Evolutionary conservation across 2,797 vertebrate genomes (phyloP), one percentile per base, ranked within the genome.

Genomic region (Anas bahamensis): DNA sequence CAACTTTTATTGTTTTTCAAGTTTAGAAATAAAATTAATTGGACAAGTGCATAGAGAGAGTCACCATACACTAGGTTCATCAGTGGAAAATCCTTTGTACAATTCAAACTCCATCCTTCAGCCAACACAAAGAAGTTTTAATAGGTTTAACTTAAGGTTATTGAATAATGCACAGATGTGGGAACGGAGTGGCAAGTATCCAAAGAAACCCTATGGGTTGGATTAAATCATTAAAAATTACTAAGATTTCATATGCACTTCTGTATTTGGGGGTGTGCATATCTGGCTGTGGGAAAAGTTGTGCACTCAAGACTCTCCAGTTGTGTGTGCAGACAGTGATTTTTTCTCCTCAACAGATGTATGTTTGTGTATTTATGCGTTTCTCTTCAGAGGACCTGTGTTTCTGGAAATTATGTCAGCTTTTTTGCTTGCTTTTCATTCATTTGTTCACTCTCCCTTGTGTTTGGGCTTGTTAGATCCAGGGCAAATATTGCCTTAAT

Each of bases 1-100:
- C 17, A 76, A 37, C 0, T 39, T 63, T 44, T 23, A 17, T 18
- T 60, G 46, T 68, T 85, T 89, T 71, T 81, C 56, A 90, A 64
- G 29, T 94, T 91, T 79, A 94, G 72, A 90, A 77, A 85, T 10
- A 87, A 89, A 91, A 96, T 96, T 96, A 96, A 92, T 95, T 95
- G 87, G 87, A 89, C 61, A 77, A 77, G 37, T 72, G 60, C 29
- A 61, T 56, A 82, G 70, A 94, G 41, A 91, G 31, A 81, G 39
- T 71, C 57, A 48, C 66, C 46, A 21, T 78, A 65, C 9, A 5
- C 60, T 72, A 46, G 7, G 55, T 80, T 89, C 83, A 86, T 83
- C 73, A 84, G 48, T 50, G 42, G 70, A 95, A 94, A 93, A 83
- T 73, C 61, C 88, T 94, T 91, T 91, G 64, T 91, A 56, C 39